phyloP scores from a whole-genome alignment of 1,140 invertebrate genomes.

The Oppia nitens region DNA sequence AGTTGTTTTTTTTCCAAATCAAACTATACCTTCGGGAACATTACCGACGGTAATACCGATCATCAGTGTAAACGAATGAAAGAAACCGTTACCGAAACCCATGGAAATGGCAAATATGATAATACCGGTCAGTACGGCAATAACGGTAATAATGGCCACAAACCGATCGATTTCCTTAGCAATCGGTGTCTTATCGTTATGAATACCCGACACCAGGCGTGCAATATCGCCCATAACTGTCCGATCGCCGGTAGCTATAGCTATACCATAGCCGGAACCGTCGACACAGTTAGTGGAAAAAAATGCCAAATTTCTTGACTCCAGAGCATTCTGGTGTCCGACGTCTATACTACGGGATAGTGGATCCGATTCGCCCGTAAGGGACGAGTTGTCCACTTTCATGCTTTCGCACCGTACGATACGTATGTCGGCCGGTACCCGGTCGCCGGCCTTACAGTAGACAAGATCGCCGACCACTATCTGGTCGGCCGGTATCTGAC shows the following conservation, averaged over 20 bases:
- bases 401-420: not conserved
- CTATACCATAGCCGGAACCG: constrained; percentile 28
- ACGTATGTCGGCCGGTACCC: not conserved
- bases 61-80: constrained; percentile 93
- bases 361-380: constrained; percentile 56
- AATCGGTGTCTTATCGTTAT: constrained; percentile 31
- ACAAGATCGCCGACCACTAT: constrained; percentile 80
- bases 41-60: constrained; percentile 97
- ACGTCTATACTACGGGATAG: constrained; percentile 42
- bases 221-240: constrained; percentile 37
- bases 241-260: constrained; percentile 29
- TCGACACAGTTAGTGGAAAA: constrained; percentile 51
- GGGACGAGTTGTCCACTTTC: constrained; percentile 45
- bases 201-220: constrained; percentile 31
- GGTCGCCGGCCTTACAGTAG: constrained; percentile 52
- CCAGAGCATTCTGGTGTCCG: constrained; percentile 42
- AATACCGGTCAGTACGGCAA: constrained; percentile 30
- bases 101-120: constrained; percentile 29
- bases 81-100: constrained; percentile 41
- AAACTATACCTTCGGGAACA: constrained; percentile 42
- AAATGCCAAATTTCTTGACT: constrained; percentile 51
- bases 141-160: constrained; percentile 46
- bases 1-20: no score
- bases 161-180: constrained; percentile 69
- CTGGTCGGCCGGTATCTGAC: constrained; percentile 69